Percentiles rank a stretch among this genome's conserved stretches.
phyloP scores from a whole-genome alignment of 1,140 invertebrate species.

The Drosophila yakuba region DNA sequence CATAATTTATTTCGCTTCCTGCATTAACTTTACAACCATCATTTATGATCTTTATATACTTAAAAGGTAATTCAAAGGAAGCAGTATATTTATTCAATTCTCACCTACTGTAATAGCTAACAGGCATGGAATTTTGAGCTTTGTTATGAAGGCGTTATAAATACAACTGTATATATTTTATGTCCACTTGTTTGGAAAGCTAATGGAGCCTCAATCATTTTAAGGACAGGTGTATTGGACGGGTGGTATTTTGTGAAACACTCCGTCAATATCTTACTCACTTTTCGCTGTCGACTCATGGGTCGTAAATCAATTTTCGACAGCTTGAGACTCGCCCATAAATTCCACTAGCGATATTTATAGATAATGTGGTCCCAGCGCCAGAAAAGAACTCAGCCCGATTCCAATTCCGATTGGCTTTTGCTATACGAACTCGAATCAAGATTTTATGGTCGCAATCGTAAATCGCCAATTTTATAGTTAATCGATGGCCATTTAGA shows the following conservation, averaged over 20 bases:
- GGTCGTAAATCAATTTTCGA: slow-evolving; percentile 54
- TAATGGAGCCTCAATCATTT: slow-evolving; percentile 41
- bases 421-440: slow-evolving; percentile 38
- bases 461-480: slow-evolving; percentile 73
- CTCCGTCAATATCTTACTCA: slow-evolving; percentile 40
- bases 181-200: slow-evolving; percentile 17
- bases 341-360: slow-evolving; percentile 40
- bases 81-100: slow-evolving; percentile 17
- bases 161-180: slow-evolving; percentile 32
- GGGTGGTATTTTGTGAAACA: slow-evolving; percentile 23
- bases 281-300: slow-evolving; percentile 37
- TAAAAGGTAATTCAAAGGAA: slow-evolving; percentile 15
- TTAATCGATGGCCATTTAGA: slow-evolving; percentile 76
- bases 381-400: background rate
- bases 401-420: background rate
- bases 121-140: background rate
- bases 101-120: slow-evolving; percentile 12
- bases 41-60: slow-evolving; percentile 5
- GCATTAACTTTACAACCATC: background rate
- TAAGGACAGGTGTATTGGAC: slow-evolving; percentile 37
- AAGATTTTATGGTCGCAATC: slow-evolving; percentile 69
- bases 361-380: slow-evolving; percentile 29
- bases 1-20: slow-evolving; percentile 2
- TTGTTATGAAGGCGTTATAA: slow-evolving; percentile 28
- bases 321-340: slow-evolving; percentile 51